Evolutionary conservation across 2,888 invertebrate genomes (phyloP), one percentile per base, ranked within the genome.

Genomic region (Drosophila buzzatii): DNA sequence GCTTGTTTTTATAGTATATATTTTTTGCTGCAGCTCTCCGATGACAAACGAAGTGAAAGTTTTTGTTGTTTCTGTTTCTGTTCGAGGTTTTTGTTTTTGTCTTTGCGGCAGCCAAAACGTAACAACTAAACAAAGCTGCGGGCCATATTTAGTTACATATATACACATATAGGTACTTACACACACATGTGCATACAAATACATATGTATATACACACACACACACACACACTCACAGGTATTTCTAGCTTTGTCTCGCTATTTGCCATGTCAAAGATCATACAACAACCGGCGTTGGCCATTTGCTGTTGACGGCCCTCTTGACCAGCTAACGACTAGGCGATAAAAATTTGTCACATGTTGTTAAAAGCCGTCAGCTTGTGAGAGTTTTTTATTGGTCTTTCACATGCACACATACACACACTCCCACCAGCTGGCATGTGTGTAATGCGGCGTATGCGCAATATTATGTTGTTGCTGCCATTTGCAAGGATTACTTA

Each of bases 41-140:
- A 78, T 83, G 89, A 85, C 89, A 85, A 87, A 85, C 85, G 83
- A 89, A 85, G 85, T 85, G 85, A 85, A 85, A 85, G 85, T 85
- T 86, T 85, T 85, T 86, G 76, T 76, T 73, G 61, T 59, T 59
- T 59, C 59, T 66, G 39, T 66, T 67, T 45, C 33, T 67, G 41
- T 55, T 39, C 62, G 63, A 47, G 47, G 65, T 66, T 73, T 85
- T 68, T 85, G 63, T 80, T 73, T 85, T 68, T 88, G 65, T 80
- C 65, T 85, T 67, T 88, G 81, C 70, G 68, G 62, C 84, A 79
- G 71, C 74, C 73, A 79, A 85, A 85, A 83, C 86, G 83, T 85
- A 85, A 89, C 85, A 85, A 85, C 89, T 83, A 76, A 88, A 83
- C 76, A 81, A 78, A 85, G 81, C 88, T 85, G 75, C 71, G 88